phyloP scores from a whole-genome alignment of 2,888 invertebrate genomes.

The Dasysyrphus albostriatus region DNA sequence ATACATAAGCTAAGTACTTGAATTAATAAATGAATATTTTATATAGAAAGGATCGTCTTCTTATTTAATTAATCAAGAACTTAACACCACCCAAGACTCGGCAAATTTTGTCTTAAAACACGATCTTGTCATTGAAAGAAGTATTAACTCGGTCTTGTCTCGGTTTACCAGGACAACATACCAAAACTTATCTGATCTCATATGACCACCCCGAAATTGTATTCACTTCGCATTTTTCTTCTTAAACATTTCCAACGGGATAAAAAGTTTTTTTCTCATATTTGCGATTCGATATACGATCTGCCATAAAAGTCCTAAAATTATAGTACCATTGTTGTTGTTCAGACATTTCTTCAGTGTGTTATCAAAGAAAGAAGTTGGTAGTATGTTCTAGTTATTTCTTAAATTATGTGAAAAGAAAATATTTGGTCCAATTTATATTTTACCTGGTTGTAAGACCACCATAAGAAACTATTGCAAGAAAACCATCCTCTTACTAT shows the following conservation, averaged over 20 bases:
- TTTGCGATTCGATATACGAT: background rate
- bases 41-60: too few relatives aligned
- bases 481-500: background rate
- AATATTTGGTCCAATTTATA: conserved; percentile 50
- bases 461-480: background rate
- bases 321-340: background rate
- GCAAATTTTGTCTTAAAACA: too few relatives aligned
- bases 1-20: too few relatives aligned
- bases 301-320: background rate
- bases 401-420: background rate
- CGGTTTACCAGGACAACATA: too few relatives aligned
- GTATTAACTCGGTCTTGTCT: too few relatives aligned
- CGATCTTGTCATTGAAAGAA: too few relatives aligned
- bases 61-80: too few relatives aligned
- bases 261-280: background rate
- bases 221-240: too few relatives aligned
- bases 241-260: background rate
- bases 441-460: background rate
- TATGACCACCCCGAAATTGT: too few relatives aligned
- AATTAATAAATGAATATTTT: too few relatives aligned
- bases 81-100: too few relatives aligned
- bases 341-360: background rate
- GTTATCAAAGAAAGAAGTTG: background rate
- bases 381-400: background rate
- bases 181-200: too few relatives aligned